Evolutionary conservation across 35 echinoderm and acorn worm genomes (phyloP).

Genomic region (Chiridota heheva): DNA sequence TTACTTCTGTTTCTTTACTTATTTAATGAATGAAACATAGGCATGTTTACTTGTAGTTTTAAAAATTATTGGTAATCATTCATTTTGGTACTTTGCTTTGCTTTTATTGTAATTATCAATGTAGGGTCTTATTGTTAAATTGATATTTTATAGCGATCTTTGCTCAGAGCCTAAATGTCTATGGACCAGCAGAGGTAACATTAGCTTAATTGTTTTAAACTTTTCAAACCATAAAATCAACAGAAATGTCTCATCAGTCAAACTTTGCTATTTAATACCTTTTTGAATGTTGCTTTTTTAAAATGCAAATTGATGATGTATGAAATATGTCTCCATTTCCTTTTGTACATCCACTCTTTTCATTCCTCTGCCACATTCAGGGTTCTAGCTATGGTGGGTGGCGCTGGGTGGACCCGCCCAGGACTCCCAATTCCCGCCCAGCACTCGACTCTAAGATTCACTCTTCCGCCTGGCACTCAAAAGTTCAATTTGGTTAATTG

Average conservation of each 20-base stretch:
- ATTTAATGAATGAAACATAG: conserved; percentile 5
- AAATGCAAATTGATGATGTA: background rate
- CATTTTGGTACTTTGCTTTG: background rate
- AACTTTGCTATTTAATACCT: background rate
- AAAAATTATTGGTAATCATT: background rate
- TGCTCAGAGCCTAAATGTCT: background rate
- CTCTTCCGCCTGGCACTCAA: no score
- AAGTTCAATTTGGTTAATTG: no score
- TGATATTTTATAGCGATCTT: background rate
- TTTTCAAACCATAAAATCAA: background rate
- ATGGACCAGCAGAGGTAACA: background rate
- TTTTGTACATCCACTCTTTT: background rate
- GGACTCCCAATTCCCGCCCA: no score
- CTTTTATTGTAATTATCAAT: background rate
- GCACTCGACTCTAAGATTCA: no score
- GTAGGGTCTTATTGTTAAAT: background rate
- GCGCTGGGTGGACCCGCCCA: no score
- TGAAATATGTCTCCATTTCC: background rate
- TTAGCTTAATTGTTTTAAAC: background rate
- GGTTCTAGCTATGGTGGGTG: no score
- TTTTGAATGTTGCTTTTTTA: background rate
- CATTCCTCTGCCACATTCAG: no score
- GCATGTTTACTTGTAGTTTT: background rate
- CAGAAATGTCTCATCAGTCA: background rate
- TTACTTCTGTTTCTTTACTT: conserved; percentile 1